Evolutionary conservation across 2,113 vertebrate species (phyloP).

Genomic region (Suricata suricatta): DNA sequence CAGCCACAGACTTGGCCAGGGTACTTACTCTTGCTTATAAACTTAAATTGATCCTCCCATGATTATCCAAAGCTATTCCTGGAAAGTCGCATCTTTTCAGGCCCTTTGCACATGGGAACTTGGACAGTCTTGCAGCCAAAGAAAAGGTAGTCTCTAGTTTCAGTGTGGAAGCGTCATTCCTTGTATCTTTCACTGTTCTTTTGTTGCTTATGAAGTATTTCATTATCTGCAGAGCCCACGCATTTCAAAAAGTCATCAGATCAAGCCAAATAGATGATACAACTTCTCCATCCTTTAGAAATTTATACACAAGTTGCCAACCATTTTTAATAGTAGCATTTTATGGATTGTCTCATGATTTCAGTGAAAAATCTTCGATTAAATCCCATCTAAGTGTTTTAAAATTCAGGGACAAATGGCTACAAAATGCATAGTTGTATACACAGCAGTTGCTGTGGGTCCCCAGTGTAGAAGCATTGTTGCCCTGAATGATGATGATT

Average conservation of each 20-base stretch:
- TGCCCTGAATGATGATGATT: conserved; percentile 82
- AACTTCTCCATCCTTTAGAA: neutral
- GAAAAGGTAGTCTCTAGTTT: neutral
- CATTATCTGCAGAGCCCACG: neutral
- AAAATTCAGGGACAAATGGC: conserved; percentile 66
- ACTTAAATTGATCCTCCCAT: neutral
- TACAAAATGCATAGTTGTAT: conserved; percentile 78
- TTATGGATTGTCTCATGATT: conserved; percentile 39
- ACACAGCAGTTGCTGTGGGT: conserved; percentile 71
- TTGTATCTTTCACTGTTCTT: neutral
- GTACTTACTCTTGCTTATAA: neutral
- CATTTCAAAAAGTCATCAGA: conserved; percentile 25
- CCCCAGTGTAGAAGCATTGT: conserved; percentile 71
- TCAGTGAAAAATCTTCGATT: conserved; percentile 54
- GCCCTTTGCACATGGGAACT: neutral
- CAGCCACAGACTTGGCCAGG: neutral
- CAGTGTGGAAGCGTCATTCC: neutral
- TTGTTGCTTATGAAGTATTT: neutral
- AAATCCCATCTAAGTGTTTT: conserved; percentile 43
- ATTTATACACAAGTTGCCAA: neutral
- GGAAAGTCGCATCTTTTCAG: neutral
- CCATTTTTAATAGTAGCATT: conserved; percentile 10
- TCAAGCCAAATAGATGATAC: neutral
- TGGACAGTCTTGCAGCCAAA: neutral
- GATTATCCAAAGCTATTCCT: neutral